Conservation (phyloP, 2,797 vertebrate genomes). For the Periophthalmus magnuspinnatus region DNA sequence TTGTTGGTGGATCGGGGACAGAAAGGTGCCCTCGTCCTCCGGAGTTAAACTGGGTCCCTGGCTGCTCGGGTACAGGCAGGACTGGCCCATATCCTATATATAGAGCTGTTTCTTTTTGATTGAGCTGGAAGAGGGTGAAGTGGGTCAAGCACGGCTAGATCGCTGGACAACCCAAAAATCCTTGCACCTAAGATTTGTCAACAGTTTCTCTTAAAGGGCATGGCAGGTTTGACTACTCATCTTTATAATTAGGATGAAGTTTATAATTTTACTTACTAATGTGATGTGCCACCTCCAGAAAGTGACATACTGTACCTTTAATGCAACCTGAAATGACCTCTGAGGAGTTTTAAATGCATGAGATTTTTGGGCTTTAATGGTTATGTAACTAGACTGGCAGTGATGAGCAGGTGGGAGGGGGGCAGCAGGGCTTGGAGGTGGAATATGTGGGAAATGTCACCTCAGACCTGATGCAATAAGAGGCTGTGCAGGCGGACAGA, state of each 20-base stretch:
- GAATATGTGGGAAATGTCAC: constrained; percentile 42
- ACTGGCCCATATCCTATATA: constrained; percentile 79
- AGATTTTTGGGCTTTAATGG: neutral
- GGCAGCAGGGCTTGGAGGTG: constrained; percentile 33
- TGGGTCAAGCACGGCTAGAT: constrained; percentile 63
- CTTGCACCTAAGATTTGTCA: constrained; percentile 33
- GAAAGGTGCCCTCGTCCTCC: constrained; percentile 55
- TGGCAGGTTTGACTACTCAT: too few relatives aligned
- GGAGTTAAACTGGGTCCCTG: constrained; percentile 76
- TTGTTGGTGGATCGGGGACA: constrained; percentile 49
- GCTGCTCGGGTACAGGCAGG: constrained; percentile 55
- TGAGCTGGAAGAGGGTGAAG: constrained; percentile 68
- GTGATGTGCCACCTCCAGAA: too few relatives aligned
- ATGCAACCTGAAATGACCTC: neutral
- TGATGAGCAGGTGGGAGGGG: constrained; percentile 17
- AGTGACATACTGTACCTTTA: too few relatives aligned
- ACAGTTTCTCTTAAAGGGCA: neutral
- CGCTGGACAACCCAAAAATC: constrained; percentile 58
- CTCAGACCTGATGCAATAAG: constrained; percentile 54
- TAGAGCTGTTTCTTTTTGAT: constrained; percentile 74
- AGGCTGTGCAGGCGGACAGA: constrained; percentile 29
- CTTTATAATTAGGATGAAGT: too few relatives aligned
- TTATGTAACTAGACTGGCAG: neutral
- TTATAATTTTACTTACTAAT: too few relatives aligned
- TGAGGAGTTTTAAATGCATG: neutral